Percentiles rank a stretch among this genome's conserved stretches.
These are phyloP conservation scores for Chionodraco myersi DNA, from an alignment of 2,113 vertebrate genomes.

Conservation along the genomic window DNA sequence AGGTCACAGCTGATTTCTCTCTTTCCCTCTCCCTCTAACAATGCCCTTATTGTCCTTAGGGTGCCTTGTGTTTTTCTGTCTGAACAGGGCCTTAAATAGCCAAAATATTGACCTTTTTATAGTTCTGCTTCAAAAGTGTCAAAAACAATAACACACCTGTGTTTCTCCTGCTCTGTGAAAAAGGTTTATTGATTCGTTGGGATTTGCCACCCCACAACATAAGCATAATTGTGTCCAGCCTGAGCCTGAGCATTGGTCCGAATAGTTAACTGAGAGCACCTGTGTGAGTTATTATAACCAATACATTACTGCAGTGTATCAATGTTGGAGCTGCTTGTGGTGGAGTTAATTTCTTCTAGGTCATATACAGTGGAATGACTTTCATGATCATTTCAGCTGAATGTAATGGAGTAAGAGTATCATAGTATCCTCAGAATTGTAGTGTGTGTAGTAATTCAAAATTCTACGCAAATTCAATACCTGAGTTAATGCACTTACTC, in stretches of 20 bases:
- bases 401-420: background rate
- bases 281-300: background rate
- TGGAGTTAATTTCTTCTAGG: background rate
- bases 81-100: background rate
- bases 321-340: background rate
- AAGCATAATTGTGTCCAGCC: background rate
- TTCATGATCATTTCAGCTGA: background rate
- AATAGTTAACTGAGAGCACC: background rate
- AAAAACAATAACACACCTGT: background rate
- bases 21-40: background rate
- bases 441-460: background rate
- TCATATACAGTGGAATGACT: no score
- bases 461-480: no score
- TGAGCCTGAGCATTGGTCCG: background rate
- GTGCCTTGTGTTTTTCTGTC: background rate
- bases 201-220: background rate
- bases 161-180: no score
- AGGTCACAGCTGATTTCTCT: background rate
- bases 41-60: background rate
- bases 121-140: background rate
- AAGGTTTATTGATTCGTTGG: no score
- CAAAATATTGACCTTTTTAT: background rate
- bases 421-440: background rate
- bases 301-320: background rate
- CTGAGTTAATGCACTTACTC: background rate